Conservation (phyloP, 2,888 invertebrate genomes). For the Nomada ruficornis region DNA sequence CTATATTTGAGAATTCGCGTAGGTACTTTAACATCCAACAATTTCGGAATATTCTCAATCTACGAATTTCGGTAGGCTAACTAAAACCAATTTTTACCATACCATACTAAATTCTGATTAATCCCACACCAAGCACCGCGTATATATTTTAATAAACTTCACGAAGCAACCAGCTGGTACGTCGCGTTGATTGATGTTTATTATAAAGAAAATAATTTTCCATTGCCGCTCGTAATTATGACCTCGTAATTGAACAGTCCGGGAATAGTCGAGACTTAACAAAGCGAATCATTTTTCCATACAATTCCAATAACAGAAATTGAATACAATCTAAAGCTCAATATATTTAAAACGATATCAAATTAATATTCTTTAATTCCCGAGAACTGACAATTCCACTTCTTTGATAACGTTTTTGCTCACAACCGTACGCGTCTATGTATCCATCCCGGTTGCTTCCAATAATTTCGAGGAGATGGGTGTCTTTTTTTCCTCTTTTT, state of each 20-base stretch:
- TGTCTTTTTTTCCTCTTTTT: neutral
- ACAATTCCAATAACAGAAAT: conserved; percentile 14
- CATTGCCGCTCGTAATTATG: neutral
- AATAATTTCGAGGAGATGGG: conserved; percentile 28
- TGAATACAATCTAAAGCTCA: too few relatives aligned
- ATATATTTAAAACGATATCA: too few relatives aligned
- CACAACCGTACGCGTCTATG: too few relatives aligned
- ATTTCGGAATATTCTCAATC: too few relatives aligned
- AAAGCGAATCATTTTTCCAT: conserved; percentile 14
- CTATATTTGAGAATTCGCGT: neutral
- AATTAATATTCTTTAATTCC: conserved; percentile 28
- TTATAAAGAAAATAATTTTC: conserved; percentile 21
- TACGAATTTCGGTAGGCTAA: neutral
- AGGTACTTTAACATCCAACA: too few relatives aligned
- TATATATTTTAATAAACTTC: neutral
- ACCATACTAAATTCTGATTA: neutral
- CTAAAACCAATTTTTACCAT: neutral
- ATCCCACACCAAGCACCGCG: neutral
- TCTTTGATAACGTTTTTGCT: neutral
- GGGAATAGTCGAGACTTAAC: neutral
- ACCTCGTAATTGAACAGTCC: neutral
- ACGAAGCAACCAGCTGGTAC: neutral
- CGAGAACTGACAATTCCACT: neutral
- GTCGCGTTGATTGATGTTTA: neutral
- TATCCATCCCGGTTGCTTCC: neutral